Base-by-base conservation (phyloP, 2,797 vertebrate species). In the Phoeniculus purpureus region DNA sequence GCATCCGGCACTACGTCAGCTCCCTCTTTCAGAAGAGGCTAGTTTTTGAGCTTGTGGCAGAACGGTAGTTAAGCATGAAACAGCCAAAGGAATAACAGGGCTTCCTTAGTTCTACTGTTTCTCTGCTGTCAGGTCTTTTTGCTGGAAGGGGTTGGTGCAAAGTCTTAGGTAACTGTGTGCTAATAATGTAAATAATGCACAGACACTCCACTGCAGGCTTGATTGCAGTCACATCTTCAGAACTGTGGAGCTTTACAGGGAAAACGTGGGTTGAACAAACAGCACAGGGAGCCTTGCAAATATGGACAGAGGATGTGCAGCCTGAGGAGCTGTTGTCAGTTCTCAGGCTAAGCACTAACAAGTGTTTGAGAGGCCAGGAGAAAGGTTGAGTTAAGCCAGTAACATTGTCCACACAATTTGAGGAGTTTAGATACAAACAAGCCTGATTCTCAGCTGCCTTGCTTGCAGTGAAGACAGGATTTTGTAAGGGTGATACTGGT, bases 111-210 rank as follows among this genome's bases (percentile, higher is more conserved):
- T 47, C 25, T 5, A 6, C 7, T 37, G 15, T 8, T 87, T 84
- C 52, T 74, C 13, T 74, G 25, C 52, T 68, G 13, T 31, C 7
- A 51, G 43, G 4, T n/a, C 59, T 27, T 37, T 71, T 50, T 50
- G 1, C 34, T 19, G 4, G 48, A 81, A 86, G 9, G 5, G 3
- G 2, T 23, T 78, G 25, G 27, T 55, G 9, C n/a, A 55, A 70
- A 66, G 8, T 70, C 55, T 60, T 66, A 40, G 58, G 68, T 64
- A 54, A 56, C 12, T 55, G 8, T 29, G 7, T 48, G 43, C 77
- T 89, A 74, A 77, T 81, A 73, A 80, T 76, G 47, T 47, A 76
- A 67, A 68, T 87, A 73, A 78, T 11, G 27, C 40, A 26, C 21
- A 55, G 55, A 60, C 21, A 50, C 6, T 87, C 34, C 18, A 56